Evolutionary conservation across 2,888 invertebrate genomes (phyloP).

Genomic region (Allacma fusca): DNA sequence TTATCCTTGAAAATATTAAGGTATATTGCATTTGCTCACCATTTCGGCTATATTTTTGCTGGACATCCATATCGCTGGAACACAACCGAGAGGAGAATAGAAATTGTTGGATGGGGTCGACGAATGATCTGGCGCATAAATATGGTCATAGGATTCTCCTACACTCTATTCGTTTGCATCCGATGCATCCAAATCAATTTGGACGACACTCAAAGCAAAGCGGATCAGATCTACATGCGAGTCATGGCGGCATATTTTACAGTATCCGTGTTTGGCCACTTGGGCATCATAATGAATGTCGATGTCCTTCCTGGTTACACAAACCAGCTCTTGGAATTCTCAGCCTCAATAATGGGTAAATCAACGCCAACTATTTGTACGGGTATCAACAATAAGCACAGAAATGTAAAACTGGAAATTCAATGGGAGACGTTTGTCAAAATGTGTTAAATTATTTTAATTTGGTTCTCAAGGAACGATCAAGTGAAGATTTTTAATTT

Average conservation of each 20-base stretch:
- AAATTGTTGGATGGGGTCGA: too few species aligned
- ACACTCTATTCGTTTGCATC: not conserved
- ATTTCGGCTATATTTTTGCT: too few species aligned
- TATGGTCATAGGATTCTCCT: not conserved
- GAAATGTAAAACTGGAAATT: too few species aligned
- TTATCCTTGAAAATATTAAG: too few species aligned
- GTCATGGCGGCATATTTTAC: not conserved
- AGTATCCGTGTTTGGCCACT: not conserved
- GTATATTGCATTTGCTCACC: too few species aligned
- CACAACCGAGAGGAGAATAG: too few species aligned
- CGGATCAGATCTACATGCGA: not conserved
- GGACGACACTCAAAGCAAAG: not conserved
- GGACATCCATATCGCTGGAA: too few species aligned
- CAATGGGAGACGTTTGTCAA: not conserved
- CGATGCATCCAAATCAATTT: not conserved
- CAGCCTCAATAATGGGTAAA: too few species aligned
- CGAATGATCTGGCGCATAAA: not conserved
- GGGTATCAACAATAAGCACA: too few species aligned
- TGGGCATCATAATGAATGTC: not conserved
- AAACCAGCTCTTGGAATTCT: too few species aligned
- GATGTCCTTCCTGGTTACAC: too few species aligned
- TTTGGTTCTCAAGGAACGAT: not conserved
- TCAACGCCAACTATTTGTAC: too few species aligned
- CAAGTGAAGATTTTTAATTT: not conserved
- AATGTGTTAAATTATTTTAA: not conserved